Evolutionary conservation across 2,888 invertebrate species (phyloP).

Genomic region (Chromoteleia sp.): DNA sequence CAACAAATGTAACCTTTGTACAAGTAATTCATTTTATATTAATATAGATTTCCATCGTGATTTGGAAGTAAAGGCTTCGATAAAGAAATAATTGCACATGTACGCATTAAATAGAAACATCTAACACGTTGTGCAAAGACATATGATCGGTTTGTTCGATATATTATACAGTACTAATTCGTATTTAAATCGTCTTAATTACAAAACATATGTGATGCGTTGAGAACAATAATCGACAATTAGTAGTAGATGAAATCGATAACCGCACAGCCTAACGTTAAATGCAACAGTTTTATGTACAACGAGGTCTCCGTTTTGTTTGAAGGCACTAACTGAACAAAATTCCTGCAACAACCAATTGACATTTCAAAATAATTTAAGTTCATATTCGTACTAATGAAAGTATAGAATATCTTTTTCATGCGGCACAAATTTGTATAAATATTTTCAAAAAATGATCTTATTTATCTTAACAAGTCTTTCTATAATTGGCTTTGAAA

Average conservation of each 20-base stretch:
- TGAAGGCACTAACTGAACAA: slow-evolving; percentile 30
- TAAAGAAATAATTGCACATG: no score
- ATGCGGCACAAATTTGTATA: not conserved
- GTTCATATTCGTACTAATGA: not conserved
- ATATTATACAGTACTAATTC: slow-evolving; percentile 8
- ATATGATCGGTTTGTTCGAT: no score
- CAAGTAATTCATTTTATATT: no score
- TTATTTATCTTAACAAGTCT: no score
- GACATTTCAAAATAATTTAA: not conserved
- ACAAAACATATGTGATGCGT: not conserved
- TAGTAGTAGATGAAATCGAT: slow-evolving; percentile 18
- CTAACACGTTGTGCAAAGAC: not conserved
- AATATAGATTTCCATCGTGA: no score
- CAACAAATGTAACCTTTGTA: no score
- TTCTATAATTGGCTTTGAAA: no score
- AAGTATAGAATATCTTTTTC: no score
- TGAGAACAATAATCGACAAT: slow-evolving; percentile 14
- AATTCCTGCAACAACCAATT: slow-evolving; percentile 7
- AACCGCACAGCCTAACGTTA: slow-evolving; percentile 57
- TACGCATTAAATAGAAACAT: not conserved
- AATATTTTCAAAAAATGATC: no score
- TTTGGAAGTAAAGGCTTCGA: no score
- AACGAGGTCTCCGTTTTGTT: slow-evolving; percentile 8
- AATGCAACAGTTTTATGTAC: slow-evolving; percentile 55
- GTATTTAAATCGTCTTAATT: not conserved